Evolutionary conservation across 1,140 invertebrate genomes (phyloP).

Genomic region (Tenebrio molitor): DNA sequence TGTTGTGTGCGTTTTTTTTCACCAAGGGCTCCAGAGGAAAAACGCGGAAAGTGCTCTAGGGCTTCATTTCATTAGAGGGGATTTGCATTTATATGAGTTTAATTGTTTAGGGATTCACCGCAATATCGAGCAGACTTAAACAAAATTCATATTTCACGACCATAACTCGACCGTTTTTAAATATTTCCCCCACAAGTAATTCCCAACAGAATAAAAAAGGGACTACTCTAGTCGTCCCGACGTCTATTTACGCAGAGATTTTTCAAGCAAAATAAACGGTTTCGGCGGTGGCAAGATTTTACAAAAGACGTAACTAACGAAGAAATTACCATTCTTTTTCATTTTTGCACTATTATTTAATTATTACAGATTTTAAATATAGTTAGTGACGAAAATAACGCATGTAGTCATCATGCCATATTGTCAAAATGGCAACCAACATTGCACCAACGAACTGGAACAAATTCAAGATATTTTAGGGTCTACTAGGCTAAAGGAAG

Average conservation of each 20-base stretch:
- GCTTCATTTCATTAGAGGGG: constrained; percentile 30
- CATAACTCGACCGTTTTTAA: not conserved
- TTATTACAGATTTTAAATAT: too few relatives aligned
- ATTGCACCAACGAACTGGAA: constrained; percentile 2
- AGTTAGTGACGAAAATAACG: not conserved
- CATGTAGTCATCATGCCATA: not conserved
- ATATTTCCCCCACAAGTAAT: constrained; percentile 9
- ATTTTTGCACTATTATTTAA: too few relatives aligned
- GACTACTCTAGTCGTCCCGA: too few relatives aligned
- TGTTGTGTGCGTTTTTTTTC: constrained; percentile 17
- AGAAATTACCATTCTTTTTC: too few relatives aligned
- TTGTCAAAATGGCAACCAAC: not conserved
- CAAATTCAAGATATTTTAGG: too few relatives aligned
- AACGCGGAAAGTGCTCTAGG: constrained; percentile 1
- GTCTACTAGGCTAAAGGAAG: too few relatives aligned
- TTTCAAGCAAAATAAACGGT: too few relatives aligned
- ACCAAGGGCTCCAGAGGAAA: constrained; percentile 9
- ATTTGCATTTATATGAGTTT: constrained; percentile 38
- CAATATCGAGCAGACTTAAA: constrained; percentile 35
- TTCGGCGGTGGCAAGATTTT: too few relatives aligned
- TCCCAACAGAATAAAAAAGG: too few relatives aligned
- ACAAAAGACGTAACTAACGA: too few relatives aligned
- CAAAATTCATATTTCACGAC: constrained; percentile 31
- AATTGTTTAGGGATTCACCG: constrained; percentile 29
- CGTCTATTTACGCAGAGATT: too few relatives aligned